Evolutionary conservation across 2,113 vertebrate species (phyloP), one percentile per base, ranked within the genome.

Genomic region (Egretta garzetta): DNA sequence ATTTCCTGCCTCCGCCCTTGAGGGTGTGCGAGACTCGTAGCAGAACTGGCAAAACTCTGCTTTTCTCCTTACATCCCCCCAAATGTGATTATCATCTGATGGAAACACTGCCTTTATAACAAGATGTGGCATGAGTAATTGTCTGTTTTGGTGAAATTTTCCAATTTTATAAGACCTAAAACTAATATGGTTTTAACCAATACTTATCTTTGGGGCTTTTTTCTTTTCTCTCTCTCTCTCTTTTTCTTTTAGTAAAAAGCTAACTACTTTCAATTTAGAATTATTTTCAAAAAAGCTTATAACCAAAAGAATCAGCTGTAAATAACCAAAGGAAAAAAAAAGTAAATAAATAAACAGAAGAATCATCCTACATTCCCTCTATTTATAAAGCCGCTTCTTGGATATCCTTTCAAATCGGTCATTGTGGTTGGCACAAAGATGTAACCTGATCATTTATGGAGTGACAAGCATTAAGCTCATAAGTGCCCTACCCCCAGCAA

Each of bases 1-100:
- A 1, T 77, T 58, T 60, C 28, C 21, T 45, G 14, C 27, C 5
- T 59, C 26, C 4, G 1, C 15, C 10, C 1, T 0, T 62, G 41
- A 32, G 28, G 39, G 24, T 14, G 22, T 0, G 4, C 26, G 6
- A 81, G 11, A 15, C 22, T 68, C 18, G 30, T 45, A 22, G 24
- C 14, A 67, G 9, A 50, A 28, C 10, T 82, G 26, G 28, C 58
- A 28, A 56, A 77, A 90, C 7, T 22, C 32, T 21, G 5, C 12
- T 20, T 58, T 68, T 68, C 33, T 73, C 16, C 22, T 22, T 13
- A 4, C 5, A 24, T 9, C 3, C 3, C 3, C 7, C 5, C 4
- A 1, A 4, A 32, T 50, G 6, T 43, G 41, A 7, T 8, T 37
- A 10, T 14, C 70, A 58, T 17, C 26, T 58, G 30, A 53, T 43